These are phyloP conservation scores for Polyergus mexicanus DNA, from an alignment of 1,140 invertebrate species.

Conservation along the genomic window DNA sequence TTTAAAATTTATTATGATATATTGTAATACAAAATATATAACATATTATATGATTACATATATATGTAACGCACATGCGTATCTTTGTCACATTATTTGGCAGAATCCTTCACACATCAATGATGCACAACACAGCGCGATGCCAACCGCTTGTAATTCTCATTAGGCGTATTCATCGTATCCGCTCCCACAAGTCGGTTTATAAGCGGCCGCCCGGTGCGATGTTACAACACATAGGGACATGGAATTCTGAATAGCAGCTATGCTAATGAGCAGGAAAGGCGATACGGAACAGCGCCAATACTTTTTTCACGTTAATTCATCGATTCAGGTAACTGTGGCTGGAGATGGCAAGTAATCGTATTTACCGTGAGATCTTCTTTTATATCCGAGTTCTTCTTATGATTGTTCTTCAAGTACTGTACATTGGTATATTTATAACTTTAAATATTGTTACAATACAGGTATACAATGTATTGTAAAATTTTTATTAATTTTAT, in stretches of 20 bases:
- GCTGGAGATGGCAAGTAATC: too few species aligned
- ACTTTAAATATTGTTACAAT: neutral
- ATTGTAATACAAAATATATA: too few species aligned
- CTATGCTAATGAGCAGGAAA: conserved; percentile 69
- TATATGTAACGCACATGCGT: too few species aligned
- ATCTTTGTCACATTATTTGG: neutral
- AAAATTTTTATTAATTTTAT: conserved; percentile 19
- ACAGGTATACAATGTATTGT: neutral
- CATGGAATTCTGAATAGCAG: conserved; percentile 61
- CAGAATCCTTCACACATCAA: neutral
- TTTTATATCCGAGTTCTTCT: neutral
- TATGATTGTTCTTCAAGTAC: neutral
- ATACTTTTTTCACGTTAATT: conserved; percentile 55
- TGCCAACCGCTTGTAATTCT: conserved; percentile 64
- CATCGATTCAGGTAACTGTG: neutral
- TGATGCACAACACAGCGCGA: neutral
- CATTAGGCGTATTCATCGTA: conserved; percentile 62
- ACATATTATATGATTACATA: too few species aligned
- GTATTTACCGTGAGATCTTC: neutral
- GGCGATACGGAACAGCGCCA: conserved; percentile 46
- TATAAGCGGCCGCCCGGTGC: conserved; percentile 54
- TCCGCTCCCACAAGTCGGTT: conserved; percentile 50
- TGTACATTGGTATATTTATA: neutral
- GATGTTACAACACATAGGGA: conserved; percentile 66
- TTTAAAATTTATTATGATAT: too few species aligned